A percentile compares a stretch with the other conserved stretches of the same genome.
Conservation (phyloP, 2,797 vertebrate species). For the Melanotaenia trifasciata region DNA sequence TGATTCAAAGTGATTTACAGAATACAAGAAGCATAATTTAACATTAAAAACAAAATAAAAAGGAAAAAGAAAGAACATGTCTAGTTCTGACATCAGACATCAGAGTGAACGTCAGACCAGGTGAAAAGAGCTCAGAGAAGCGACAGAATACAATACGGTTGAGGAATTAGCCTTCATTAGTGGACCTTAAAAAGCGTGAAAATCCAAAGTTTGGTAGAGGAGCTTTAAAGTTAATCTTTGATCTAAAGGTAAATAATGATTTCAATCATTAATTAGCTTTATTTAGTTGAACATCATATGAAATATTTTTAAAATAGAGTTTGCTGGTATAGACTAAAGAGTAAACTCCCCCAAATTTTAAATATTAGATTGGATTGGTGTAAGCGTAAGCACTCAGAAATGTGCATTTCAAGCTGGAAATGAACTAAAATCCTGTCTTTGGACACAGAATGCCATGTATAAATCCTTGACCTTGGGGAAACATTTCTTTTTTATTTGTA, state of each 20-base stretch:
- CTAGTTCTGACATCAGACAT: too few species aligned
- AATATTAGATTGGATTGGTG: constrained; percentile 19
- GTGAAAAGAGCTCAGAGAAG: too few species aligned
- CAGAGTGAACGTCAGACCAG: too few species aligned
- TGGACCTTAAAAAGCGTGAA: too few species aligned
- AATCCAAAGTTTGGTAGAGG: too few species aligned
- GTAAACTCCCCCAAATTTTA: not conserved
- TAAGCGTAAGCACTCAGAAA: constrained; percentile 6
- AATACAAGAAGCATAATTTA: too few species aligned
- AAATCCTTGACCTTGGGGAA: constrained; percentile 14
- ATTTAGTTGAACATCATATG: constrained; percentile 23
- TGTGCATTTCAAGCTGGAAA: constrained; percentile 24
- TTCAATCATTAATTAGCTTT: constrained; percentile 8
- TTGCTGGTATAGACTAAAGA: not conserved
- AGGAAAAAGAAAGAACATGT: not conserved
- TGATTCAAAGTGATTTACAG: too few species aligned
- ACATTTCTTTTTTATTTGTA: constrained; percentile 46
- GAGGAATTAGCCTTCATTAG: too few species aligned
- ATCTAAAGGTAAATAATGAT: constrained; percentile 28
- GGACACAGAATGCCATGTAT: not conserved
- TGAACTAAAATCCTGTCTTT: constrained; percentile 20
- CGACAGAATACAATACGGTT: too few species aligned
- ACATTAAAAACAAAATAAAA: not conserved
- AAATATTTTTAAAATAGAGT: constrained; percentile 22
- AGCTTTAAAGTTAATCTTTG: constrained; percentile 12